A percentile compares a stretch with the other conserved stretches of the same genome.
Conservation (phyloP, 2,888 invertebrate genomes). For the Argyresthia goedartella region DNA sequence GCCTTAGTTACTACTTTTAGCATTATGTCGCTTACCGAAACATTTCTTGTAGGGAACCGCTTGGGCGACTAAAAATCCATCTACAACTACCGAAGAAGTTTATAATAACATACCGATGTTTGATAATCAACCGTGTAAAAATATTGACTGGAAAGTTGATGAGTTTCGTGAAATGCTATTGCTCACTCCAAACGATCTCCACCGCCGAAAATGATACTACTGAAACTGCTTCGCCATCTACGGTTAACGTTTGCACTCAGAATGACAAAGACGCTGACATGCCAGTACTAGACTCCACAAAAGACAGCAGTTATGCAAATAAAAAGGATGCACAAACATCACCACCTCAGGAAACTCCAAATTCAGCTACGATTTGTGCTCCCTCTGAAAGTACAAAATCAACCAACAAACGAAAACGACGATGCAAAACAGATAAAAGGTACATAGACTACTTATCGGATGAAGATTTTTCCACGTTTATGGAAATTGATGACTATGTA, state of each 20-base stretch:
- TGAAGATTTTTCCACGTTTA: background rate
- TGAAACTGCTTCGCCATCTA: background rate
- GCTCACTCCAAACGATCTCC: background rate
- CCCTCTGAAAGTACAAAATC: background rate
- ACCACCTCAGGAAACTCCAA: background rate
- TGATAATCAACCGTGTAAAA: background rate
- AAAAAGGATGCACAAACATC: background rate
- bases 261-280: background rate
- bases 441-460: background rate
- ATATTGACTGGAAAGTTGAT: background rate
- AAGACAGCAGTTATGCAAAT: background rate
- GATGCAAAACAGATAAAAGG: background rate
- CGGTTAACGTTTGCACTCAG: background rate
- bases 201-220: conserved; percentile 1
- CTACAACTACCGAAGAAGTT: background rate
- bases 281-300: background rate
- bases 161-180: background rate
- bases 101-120: background rate
- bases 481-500: background rate
- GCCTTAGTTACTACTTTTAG: background rate
- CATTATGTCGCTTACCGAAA: background rate
- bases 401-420: background rate
- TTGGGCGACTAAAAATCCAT: background rate
- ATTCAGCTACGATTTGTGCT: background rate
- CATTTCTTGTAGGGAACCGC: background rate